Evolutionary conservation across 2,888 invertebrate species (phyloP).

Genomic region (Andrena dorsata): DNA sequence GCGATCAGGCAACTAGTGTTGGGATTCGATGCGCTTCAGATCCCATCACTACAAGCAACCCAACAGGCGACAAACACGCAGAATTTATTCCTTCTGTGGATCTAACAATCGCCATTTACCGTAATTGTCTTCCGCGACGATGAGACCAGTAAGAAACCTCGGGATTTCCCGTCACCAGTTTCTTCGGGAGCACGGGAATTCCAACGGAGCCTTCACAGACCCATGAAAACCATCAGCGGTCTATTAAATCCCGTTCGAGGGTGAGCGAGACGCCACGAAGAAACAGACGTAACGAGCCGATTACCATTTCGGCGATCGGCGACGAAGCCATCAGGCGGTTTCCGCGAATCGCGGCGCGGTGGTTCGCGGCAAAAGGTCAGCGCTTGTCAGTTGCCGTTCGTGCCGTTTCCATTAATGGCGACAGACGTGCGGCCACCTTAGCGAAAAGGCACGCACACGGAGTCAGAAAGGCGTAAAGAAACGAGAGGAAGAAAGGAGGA

Average conservation of each 20-base stretch:
- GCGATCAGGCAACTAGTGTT: too few relatives aligned
- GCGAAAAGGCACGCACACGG: slow-evolving; percentile 39
- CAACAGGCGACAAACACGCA: too few relatives aligned
- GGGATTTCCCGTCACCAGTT: not conserved
- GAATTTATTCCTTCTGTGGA: too few relatives aligned
- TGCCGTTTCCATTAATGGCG: slow-evolving; percentile 62
- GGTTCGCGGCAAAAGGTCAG: slow-evolving; percentile 52
- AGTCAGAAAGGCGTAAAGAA: not conserved
- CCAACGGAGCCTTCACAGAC: not conserved
- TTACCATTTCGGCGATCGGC: slow-evolving; percentile 47
- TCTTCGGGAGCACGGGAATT: not conserved
- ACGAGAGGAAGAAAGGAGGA: slow-evolving; percentile 8
- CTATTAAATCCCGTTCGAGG: slow-evolving; percentile 27
- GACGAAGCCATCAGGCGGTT: slow-evolving; percentile 42
- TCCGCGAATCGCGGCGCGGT: slow-evolving; percentile 35
- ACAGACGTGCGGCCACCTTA: slow-evolving; percentile 44
- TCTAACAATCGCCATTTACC: too few relatives aligned
- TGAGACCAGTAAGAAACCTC: too few relatives aligned
- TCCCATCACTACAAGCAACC: too few relatives aligned
- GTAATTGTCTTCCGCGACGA: too few relatives aligned
- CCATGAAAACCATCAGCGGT: slow-evolving; percentile 26
- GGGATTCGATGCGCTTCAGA: too few relatives aligned
- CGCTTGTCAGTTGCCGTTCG: slow-evolving; percentile 47
- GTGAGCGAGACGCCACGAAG: slow-evolving; percentile 8
- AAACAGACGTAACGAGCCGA: slow-evolving; percentile 46